Evolutionary conservation across 2,113 vertebrate species (phyloP).

Genomic region (Prinia subflava): DNA sequence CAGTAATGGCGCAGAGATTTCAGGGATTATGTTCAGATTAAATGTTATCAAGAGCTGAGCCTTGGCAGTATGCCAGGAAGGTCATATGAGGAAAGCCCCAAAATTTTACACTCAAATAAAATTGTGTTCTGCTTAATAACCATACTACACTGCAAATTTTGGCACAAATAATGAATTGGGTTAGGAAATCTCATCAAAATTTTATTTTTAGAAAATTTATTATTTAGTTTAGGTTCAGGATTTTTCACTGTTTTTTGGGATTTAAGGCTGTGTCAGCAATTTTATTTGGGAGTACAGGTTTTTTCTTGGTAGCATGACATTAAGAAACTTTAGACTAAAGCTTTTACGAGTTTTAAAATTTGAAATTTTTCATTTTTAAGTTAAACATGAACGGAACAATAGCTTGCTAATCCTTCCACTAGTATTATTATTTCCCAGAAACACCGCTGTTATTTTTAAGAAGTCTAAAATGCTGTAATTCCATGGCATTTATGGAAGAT

Average conservation of each 20-base stretch:
- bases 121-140: not conserved
- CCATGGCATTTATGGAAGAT: not conserved
- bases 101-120: not conserved
- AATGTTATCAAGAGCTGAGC: constrained; percentile 18
- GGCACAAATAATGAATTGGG: not conserved
- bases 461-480: not conserved
- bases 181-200: not conserved
- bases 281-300: not conserved
- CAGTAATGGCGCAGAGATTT: constrained; percentile 15
- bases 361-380: not conserved
- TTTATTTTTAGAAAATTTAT: not conserved
- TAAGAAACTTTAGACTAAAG: not conserved
- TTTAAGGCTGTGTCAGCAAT: not conserved
- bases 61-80: not conserved
- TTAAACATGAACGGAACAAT: not conserved
- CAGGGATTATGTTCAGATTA: constrained; percentile 50
- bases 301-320: not conserved
- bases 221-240: not conserved
- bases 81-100: constrained; percentile 28
- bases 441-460: not conserved
- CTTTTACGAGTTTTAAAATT: not conserved
- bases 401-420: not conserved
- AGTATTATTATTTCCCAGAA: not conserved
- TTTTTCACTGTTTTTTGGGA: not conserved
- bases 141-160: not conserved